These are phyloP conservation scores for Sweltsa coloradensis DNA, from an alignment of 1,140 invertebrate species.

Conservation along the genomic window DNA sequence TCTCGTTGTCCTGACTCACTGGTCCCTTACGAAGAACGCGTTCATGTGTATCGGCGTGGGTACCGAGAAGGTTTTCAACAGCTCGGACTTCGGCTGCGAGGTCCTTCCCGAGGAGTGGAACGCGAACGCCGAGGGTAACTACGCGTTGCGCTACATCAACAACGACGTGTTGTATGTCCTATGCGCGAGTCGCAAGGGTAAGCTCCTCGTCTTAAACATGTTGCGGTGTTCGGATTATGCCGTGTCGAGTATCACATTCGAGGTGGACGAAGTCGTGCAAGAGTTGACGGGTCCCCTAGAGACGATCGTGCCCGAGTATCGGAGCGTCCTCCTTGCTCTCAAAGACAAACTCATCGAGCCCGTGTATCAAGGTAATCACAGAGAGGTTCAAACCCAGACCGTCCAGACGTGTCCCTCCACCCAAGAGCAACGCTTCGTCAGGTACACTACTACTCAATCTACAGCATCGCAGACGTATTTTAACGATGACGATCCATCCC, in stretches of 20 bases:
- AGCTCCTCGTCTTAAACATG: too few species aligned
- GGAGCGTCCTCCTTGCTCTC: slow-evolving; percentile 28
- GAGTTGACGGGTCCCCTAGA: slow-evolving; percentile 29
- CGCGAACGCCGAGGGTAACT: slow-evolving; percentile 27
- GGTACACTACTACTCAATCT: background rate
- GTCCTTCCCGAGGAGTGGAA: slow-evolving; percentile 57
- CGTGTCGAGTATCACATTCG: slow-evolving; percentile 28
- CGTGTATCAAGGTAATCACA: slow-evolving; percentile 21
- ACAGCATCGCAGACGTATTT: too few species aligned
- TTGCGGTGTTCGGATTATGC: slow-evolving; percentile 31
- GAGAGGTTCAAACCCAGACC: slow-evolving; percentile 29
- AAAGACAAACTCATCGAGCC: slow-evolving; percentile 34
- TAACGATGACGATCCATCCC: slow-evolving; percentile 19
- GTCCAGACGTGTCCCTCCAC: slow-evolving; percentile 16
- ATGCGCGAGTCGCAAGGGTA: slow-evolving; percentile 44
- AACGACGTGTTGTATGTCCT: slow-evolving; percentile 51
- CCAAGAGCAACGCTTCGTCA: slow-evolving; percentile 27
- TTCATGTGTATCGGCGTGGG: slow-evolving; percentile 59
- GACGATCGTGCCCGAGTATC: slow-evolving; percentile 31
- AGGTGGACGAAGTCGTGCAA: slow-evolving; percentile 30
- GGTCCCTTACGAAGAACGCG: slow-evolving; percentile 52
- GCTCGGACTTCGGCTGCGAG: slow-evolving; percentile 48
- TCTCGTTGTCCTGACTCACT: slow-evolving; percentile 54
- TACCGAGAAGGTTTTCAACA: slow-evolving; percentile 42
- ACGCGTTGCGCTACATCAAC: slow-evolving; percentile 50